phyloP scores from a whole-genome alignment of 2,888 invertebrate genomes.

The Hanleya hanleyi region DNA sequence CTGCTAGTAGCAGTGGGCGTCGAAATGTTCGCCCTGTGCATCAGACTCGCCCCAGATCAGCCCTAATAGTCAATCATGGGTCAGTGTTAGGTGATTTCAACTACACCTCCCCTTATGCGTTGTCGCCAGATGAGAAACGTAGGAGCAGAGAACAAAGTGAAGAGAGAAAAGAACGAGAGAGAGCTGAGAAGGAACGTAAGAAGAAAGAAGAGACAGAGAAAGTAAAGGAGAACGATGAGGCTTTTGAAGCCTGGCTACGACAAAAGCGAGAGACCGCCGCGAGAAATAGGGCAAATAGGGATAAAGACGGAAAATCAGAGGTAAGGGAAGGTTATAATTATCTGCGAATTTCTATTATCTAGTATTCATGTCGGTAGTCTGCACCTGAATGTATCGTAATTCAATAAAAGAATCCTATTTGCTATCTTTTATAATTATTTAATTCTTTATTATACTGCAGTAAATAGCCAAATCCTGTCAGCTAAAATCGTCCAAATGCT shows the following conservation, averaged over 20 bases:
- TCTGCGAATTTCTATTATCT: neutral
- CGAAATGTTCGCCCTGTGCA: neutral
- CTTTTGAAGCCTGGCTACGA: conserved; percentile 60
- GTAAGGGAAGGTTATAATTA: conserved; percentile 46
- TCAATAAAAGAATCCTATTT: too few species aligned
- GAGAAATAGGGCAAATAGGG: conserved; percentile 35
- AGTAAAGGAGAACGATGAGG: conserved; percentile 50
- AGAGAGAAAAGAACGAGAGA: conserved; percentile 36
- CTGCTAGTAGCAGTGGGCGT: neutral
- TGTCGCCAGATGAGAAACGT: conserved; percentile 57
- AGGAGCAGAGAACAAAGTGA: conserved; percentile 12
- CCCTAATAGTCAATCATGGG: conserved; percentile 13
- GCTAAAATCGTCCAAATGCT: too few species aligned
- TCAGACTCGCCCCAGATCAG: neutral
- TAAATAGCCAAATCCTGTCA: too few species aligned
- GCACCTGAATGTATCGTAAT: too few species aligned
- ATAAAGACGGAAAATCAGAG: conserved; percentile 42
- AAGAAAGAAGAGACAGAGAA: conserved; percentile 55
- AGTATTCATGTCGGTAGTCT: too few species aligned
- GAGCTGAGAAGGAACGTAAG: conserved; percentile 47
- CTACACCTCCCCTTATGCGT: conserved; percentile 67
- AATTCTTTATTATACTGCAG: too few species aligned
- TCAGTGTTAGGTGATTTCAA: conserved; percentile 43
- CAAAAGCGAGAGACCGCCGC: conserved; percentile 45
- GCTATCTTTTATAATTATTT: too few species aligned